These are phyloP conservation scores for Poeciliopsis presidionis DNA, from an alignment of 2,797 vertebrate genomes.

Conservation along the genomic window DNA sequence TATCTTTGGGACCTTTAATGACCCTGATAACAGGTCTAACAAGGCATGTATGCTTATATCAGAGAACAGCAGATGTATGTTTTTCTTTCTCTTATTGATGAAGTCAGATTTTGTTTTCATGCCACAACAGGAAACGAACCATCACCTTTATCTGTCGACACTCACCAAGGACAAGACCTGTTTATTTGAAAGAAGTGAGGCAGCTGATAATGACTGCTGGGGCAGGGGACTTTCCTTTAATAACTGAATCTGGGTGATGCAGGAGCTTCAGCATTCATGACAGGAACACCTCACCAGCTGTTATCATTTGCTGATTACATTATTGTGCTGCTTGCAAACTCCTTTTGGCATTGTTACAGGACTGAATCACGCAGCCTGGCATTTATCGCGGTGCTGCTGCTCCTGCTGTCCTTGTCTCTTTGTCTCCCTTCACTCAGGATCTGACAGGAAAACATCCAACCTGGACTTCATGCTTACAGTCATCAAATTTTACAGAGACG, in stretches of 20 bases:
- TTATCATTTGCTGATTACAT: constrained; percentile 47
- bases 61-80: background rate
- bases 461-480: background rate
- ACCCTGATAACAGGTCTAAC: background rate
- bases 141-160: background rate
- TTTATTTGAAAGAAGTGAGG: constrained; percentile 24
- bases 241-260: constrained; percentile 52
- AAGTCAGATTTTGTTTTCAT: constrained; percentile 1
- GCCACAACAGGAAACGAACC: constrained; percentile 2
- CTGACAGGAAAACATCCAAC: constrained; percentile 13
- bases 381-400: background rate
- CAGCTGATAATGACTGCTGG: constrained; percentile 60
- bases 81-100: background rate
- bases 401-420: constrained; percentile 8
- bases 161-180: constrained; percentile 42
- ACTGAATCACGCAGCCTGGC: background rate
- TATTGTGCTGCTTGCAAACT: constrained; percentile 40
- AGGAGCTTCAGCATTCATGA: constrained; percentile 29
- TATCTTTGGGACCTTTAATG: background rate
- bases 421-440: constrained; percentile 4
- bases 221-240: constrained; percentile 48
- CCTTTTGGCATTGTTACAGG: constrained; percentile 39
- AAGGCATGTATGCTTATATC: background rate
- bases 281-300: constrained; percentile 48
- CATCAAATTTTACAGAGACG: background rate